Conservation (phyloP, 2,113 vertebrate species). For the Pampusana beccarii region DNA sequence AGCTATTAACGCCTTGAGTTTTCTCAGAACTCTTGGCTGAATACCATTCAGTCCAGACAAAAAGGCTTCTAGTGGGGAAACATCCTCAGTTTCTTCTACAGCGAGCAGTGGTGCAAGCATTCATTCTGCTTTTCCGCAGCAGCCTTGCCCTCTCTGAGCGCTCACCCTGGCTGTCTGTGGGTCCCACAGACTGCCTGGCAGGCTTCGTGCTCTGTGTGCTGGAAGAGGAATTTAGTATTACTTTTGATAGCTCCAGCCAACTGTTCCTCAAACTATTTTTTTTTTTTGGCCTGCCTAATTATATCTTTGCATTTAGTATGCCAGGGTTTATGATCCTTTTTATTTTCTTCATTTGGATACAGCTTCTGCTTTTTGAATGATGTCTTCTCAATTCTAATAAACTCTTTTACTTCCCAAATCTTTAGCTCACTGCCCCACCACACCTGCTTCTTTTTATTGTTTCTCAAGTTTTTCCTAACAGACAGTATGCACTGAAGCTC, state of each 20-base stretch:
- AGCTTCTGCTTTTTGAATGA: slow-evolving; percentile 64
- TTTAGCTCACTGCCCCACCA: not conserved
- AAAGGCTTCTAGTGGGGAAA: not conserved
- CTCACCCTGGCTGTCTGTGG: not conserved
- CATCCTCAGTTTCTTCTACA: not conserved
- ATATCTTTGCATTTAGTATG: slow-evolving; percentile 49
- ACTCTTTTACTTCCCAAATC: slow-evolving; percentile 18
- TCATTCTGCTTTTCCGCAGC: not conserved
- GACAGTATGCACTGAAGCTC: not conserved
- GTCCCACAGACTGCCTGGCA: not conserved
- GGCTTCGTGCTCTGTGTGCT: not conserved
- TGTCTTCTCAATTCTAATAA: slow-evolving; percentile 47
- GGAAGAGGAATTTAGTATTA: not conserved
- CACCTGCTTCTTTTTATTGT: not conserved
- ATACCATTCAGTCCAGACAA: not conserved
- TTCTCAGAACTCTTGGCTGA: not conserved
- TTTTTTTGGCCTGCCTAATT: not conserved
- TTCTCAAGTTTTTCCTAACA: not conserved
- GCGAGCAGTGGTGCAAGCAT: not conserved
- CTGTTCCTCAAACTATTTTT: not conserved
- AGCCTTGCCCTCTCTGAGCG: not conserved
- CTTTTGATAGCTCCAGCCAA: slow-evolving; percentile 21
- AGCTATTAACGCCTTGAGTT: not conserved
- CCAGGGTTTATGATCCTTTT: slow-evolving; percentile 64
- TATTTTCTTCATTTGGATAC: slow-evolving; percentile 66